phyloP scores from a whole-genome alignment of 1,140 invertebrate genomes.

The Archegozetes longisetosus region DNA sequence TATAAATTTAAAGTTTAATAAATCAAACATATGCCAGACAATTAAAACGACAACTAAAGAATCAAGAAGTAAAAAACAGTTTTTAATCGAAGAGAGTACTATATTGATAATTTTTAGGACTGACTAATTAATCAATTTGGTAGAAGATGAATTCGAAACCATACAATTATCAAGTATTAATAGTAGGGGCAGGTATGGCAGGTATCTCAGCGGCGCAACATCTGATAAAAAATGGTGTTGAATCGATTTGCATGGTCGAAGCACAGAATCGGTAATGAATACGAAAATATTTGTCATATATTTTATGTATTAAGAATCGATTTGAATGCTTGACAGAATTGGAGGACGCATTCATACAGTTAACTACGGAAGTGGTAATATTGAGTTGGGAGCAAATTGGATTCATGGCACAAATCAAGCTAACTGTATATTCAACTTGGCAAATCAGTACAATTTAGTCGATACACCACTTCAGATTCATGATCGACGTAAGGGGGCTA shows the following conservation, averaged over 20 bases:
- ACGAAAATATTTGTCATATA: not conserved
- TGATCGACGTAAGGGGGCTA: constrained; percentile 17
- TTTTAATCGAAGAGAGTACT: too few relatives aligned
- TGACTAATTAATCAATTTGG: too few relatives aligned
- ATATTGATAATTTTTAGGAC: too few relatives aligned
- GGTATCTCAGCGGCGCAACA: constrained; percentile 32
- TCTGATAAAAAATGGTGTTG: constrained; percentile 24
- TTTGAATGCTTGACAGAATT: not conserved
- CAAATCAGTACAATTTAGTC: constrained; percentile 35
- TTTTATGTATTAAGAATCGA: not conserved
- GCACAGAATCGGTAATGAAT: constrained; percentile 22
- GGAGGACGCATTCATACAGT: constrained; percentile 12
- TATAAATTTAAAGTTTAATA: too few relatives aligned
- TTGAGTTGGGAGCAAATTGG: constrained; percentile 36
- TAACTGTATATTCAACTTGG: constrained; percentile 35
- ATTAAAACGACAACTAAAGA: too few relatives aligned
- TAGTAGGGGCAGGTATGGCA: constrained; percentile 35
- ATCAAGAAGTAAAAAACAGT: too few relatives aligned
- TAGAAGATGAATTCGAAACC: too few relatives aligned
- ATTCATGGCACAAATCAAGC: constrained; percentile 30
- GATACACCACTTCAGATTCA: not conserved
- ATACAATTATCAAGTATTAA: constrained; percentile 15
- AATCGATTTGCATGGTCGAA: constrained; percentile 31
- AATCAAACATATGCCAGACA: too few relatives aligned
- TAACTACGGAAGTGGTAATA: constrained; percentile 10